Evolutionary conservation across 2,113 vertebrate species (phyloP), one percentile per base, ranked within the genome.

Genomic region (Phylloscopus trochilus): DNA sequence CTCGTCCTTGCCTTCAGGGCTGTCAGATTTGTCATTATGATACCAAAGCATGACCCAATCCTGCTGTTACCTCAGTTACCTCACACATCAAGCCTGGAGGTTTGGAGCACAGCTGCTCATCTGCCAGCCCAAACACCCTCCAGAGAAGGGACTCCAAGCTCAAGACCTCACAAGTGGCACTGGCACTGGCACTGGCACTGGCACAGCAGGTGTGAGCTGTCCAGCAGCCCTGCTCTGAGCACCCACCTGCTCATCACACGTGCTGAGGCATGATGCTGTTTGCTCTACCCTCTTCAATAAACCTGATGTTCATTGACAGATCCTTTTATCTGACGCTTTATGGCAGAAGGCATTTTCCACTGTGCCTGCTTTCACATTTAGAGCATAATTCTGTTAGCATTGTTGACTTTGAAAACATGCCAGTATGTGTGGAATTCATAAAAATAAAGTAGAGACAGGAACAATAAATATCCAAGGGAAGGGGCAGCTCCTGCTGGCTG

Each of bases 401-500:
- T 96, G 94, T 96, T 95, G 95, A 87, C 93, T 97, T 95, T 92
- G 89, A 92, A 96, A 95, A 92, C 91, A 91, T 82, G 91, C 89
- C 93, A 91, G 91, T 95, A 92, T 91, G 94, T 84, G 94, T 91
- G 96, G 96, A 97, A 96, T 97, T 95, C 95, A 91, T 89, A 93
- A 95, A 94, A 96, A 95, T 95, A 95, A 96, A 96, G 89, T 46
- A 83, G 83, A 95, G 91, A 84, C 86, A 82, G 91, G 89, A 96
- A 97, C 94, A 97, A 95, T 97, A 96, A 97, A 97, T 96, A 95
- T 49, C 94, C 33, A 19, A 95, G 93, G 92, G 83, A 93, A 95
- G 96, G 94, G 93, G 93, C 91, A 95, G 96, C 96, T 95, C 91
- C 95, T 12, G 93, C 96, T 97, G 93, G 94, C 95, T 96, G 91